phyloP scores from a whole-genome alignment of 2,113 vertebrate genomes.

The Gavia stellata region DNA sequence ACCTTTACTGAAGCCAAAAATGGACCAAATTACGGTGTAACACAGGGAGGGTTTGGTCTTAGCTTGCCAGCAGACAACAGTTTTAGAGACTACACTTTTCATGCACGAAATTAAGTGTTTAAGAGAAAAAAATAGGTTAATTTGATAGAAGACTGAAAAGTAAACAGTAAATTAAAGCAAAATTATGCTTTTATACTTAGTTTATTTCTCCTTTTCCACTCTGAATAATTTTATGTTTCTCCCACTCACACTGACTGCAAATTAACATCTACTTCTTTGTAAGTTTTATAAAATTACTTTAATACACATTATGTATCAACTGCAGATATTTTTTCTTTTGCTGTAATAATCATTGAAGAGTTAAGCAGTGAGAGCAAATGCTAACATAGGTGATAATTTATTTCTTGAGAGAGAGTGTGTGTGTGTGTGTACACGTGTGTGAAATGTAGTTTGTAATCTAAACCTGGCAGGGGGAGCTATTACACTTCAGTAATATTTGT shows the following conservation, averaged over 20 bases:
- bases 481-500: slow-evolving; percentile 44
- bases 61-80: not conserved
- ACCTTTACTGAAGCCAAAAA: not conserved
- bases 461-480: slow-evolving; percentile 68
- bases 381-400: not conserved
- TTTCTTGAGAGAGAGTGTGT: not conserved
- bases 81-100: not conserved
- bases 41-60: not conserved
- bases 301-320: not conserved
- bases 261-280: not conserved
- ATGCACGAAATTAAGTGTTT: not conserved
- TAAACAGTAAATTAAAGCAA: not conserved
- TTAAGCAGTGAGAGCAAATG: not conserved
- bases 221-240: not conserved
- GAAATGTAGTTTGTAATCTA: slow-evolving; percentile 33
- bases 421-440: not conserved
- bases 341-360: not conserved
- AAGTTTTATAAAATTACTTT: not conserved
- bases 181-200: not conserved
- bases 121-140: not conserved
- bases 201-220: not conserved
- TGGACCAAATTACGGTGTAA: accelerated
- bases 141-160: not conserved
- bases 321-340: not conserved
- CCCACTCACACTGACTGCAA: not conserved